Conservation (phyloP, 23 tunicate species). For the Pegea sp. region DNA sequence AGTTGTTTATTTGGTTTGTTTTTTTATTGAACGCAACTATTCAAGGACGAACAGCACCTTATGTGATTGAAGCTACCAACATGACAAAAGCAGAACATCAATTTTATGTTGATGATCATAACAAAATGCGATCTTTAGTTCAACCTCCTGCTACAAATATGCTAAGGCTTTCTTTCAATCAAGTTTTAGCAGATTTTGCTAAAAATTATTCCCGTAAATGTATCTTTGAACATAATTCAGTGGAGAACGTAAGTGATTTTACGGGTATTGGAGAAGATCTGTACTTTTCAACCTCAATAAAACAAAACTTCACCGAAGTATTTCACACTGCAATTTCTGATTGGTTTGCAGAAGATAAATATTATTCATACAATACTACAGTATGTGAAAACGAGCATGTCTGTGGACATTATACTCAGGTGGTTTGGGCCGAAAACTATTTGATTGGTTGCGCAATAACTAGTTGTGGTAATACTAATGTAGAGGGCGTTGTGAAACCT, state of each 20-base stretch:
- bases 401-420: constrained; percentile 26
- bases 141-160: constrained; percentile 6
- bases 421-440: constrained; percentile 34
- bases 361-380: constrained; percentile 16
- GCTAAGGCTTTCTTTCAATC: constrained; percentile 3
- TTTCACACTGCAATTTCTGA: constrained; percentile 5
- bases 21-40: too few relatives aligned
- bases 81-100: too few relatives aligned
- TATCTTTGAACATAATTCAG: constrained; percentile 1
- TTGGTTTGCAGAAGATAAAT: constrained; percentile 21
- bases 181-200: constrained; percentile 4
- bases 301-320: not conserved
- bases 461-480: constrained; percentile 6
- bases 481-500: not conserved
- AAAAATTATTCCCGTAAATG: constrained; percentile 7
- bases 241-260: not conserved
- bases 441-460: constrained; percentile 27
- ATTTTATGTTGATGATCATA: too few relatives aligned
- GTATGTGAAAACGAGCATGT: constrained; percentile 5
- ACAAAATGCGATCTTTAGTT: too few relatives aligned
- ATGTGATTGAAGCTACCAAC: too few relatives aligned
- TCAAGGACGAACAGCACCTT: too few relatives aligned
- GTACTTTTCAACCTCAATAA: not conserved
- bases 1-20: too few relatives aligned
- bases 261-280: constrained; percentile 12